Base-by-base conservation (phyloP, 2,888 invertebrate genomes). In the Caenorhabditis wallacei region DNA sequence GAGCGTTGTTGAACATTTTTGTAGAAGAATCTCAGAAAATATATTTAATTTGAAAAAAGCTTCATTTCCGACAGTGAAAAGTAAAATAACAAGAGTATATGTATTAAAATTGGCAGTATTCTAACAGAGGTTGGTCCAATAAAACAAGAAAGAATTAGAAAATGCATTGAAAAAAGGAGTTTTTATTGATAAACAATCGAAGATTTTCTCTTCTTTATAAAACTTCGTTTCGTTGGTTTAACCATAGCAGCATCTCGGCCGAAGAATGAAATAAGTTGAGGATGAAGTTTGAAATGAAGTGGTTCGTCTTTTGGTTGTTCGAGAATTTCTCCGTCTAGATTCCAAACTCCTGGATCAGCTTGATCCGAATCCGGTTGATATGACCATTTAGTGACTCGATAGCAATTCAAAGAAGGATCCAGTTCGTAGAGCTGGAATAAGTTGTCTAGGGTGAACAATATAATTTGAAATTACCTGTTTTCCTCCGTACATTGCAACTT, bases 401-500 rank as follows among this genome's bases (percentile, higher is more conserved):
- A 91, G 37, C 88, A 88, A 68, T 89, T 87, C 18, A 91, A 75
- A 0, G 87, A 84, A 16, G 79, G 69, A 63, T 89, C 88, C 54
- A 86, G 64, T 57, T 85, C 79, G 61, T 86, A 84, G 22, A 89
- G 78, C 85, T 88, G 26, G 1, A 46, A 63, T 13, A 10, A 10
- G 11, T 40, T 40, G 13, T 40, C n/a, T n/a, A n/a, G n/a, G n/a
- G n/a, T n/a, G n/a, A n/a, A n/a, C n/a, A n/a, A n/a, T n/a, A n/a
- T n/a, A n/a, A n/a, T n/a, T n/a, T n/a, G n/a, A 53, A 53, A 1
- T 22, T 10, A 80, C 74, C 74, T 74, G 70, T 48, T 84, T 90
- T 75, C 91, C 91, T 43, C 91, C 91, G 51, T 90, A 91, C 89
- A 91, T 88, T 24, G 91, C 88, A 10, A 91, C 91, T 51, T 88